Conservation (phyloP, 2,797 vertebrate genomes). For the Girardinus metallicus region DNA sequence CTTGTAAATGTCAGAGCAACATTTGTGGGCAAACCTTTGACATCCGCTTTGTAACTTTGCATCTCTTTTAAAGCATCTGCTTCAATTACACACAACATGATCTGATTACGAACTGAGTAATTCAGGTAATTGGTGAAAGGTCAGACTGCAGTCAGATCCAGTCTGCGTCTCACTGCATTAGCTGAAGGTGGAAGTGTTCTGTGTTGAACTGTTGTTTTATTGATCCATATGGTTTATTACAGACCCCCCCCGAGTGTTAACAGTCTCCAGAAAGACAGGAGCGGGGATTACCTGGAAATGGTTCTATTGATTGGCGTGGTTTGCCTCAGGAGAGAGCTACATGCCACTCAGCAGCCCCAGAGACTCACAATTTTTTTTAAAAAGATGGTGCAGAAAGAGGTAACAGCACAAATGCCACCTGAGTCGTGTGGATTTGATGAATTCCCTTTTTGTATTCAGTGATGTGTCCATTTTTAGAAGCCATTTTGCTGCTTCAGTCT, state of each 20-base stretch:
- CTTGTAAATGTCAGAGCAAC: conserved; percentile 27
- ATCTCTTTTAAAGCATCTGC: neutral
- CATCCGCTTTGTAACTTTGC: neutral
- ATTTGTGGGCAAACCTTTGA: conserved; percentile 1
- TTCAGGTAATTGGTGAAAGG: conserved; percentile 22
- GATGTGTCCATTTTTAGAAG: conserved; percentile 17
- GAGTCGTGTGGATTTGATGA: conserved; percentile 38
- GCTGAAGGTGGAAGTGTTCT: conserved; percentile 58
- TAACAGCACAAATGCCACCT: conserved; percentile 18
- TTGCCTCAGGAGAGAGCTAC: conserved; percentile 53
- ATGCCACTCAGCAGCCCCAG: conserved; percentile 30
- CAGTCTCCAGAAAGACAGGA: conserved; percentile 52
- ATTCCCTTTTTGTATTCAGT: conserved; percentile 37
- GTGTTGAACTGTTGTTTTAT: conserved; percentile 64
- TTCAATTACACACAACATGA: conserved; percentile 1
- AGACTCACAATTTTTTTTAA: conserved; percentile 11
- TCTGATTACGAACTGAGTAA: conserved; percentile 12
- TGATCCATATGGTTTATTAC: conserved; percentile 71
- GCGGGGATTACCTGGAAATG: conserved; percentile 72
- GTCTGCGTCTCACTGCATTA: conserved; percentile 59
- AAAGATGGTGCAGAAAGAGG: conserved; percentile 32
- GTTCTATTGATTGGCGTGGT: conserved; percentile 62
- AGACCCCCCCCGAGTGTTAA: conserved; percentile 59
- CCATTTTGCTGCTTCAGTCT: conserved; percentile 4
- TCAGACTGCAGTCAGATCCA: conserved; percentile 37